Conservation (phyloP, 2,797 vertebrate species). For the Loris lydekkerianus region DNA sequence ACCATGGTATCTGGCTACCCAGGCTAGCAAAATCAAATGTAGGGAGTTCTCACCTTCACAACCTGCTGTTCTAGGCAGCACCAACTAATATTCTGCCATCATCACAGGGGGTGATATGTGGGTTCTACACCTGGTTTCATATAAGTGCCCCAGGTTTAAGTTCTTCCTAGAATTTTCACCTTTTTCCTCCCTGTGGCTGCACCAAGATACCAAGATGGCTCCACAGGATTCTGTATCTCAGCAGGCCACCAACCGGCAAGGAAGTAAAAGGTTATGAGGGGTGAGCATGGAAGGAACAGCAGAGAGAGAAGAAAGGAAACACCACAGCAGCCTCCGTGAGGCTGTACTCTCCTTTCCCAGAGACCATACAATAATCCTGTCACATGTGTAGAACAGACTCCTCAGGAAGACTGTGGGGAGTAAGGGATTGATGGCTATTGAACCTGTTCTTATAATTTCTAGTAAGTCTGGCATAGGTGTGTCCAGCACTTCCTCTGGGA, state of each 20-base stretch:
- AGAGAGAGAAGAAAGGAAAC: neutral
- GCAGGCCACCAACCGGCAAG: neutral
- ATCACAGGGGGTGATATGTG: neutral
- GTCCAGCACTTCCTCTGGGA: neutral
- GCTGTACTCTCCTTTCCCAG: neutral
- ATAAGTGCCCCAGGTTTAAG: neutral
- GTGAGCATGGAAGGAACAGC: neutral
- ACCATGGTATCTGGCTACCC: neutral
- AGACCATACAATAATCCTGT: neutral
- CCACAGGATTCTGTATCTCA: neutral
- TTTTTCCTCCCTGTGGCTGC: neutral
- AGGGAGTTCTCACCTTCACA: neutral
- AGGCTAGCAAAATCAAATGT: neutral
- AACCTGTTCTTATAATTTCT: neutral
- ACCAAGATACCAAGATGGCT: neutral
- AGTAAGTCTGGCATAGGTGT: neutral
- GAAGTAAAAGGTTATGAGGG: neutral
- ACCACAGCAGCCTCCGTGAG: neutral
- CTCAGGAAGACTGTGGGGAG: neutral
- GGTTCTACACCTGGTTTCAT: neutral
- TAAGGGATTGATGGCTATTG: neutral
- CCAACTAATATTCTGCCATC: neutral
- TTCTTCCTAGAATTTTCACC: neutral
- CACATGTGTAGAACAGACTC: neutral
- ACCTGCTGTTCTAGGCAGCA: neutral